Conservation (phyloP, 2,888 invertebrate species). For the Callinectes sapidus region DNA sequence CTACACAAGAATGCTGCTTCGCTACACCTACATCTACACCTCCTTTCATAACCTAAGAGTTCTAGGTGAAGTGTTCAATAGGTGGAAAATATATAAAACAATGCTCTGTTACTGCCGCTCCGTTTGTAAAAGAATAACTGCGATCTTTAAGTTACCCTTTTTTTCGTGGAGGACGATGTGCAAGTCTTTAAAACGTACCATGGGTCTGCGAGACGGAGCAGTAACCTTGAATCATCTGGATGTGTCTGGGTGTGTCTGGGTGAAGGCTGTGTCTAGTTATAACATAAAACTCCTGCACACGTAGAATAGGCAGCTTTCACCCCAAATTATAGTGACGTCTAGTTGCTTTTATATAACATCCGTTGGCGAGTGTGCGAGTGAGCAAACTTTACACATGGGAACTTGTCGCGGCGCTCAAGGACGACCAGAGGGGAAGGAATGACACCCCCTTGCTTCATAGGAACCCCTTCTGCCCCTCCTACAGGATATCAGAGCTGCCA, state of each 20-base stretch:
- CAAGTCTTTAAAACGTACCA: background rate
- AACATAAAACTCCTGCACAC: conserved; percentile 15
- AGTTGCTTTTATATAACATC: conserved; percentile 52
- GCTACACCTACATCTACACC: background rate
- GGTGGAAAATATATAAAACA: background rate
- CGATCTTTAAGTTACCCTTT: background rate
- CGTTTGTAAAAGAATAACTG: background rate
- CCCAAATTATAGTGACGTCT: conserved; percentile 44
- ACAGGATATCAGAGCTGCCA: background rate
- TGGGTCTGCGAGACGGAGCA: background rate
- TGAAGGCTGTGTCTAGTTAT: conserved; percentile 6
- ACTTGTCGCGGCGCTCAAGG: background rate
- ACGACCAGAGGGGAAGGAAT: background rate
- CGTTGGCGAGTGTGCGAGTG: background rate
- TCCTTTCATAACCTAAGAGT: background rate
- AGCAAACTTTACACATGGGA: background rate
- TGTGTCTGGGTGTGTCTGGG: conserved; percentile 2
- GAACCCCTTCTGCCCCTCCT: background rate
- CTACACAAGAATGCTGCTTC: background rate
- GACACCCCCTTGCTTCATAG: background rate
- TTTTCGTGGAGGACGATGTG: background rate
- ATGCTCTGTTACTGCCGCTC: conserved; percentile 19
- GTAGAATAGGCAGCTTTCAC: conserved; percentile 55
- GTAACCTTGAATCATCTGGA: background rate
- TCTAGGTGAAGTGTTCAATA: background rate